Evolutionary conservation across 2,888 invertebrate species (phyloP).

Genomic region (Thereva nobilitata): DNA sequence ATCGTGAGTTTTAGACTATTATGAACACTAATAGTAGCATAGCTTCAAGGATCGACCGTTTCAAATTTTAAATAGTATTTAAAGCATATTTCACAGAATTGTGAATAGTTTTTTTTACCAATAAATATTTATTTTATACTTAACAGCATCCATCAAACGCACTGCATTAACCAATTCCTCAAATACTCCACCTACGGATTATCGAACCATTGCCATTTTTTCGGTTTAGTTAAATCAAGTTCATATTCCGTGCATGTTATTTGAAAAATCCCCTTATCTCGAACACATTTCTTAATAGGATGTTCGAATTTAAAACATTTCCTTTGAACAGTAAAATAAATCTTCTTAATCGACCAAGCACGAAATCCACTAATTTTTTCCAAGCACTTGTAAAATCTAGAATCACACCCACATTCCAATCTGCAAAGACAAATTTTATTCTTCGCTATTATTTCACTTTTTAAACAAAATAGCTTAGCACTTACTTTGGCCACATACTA

Average conservation of each 20-base stretch:
- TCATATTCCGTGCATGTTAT: slow-evolving; percentile 54
- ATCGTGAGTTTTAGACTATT: too few relatives aligned
- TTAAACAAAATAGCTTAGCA: neutral
- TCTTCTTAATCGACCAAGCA: slow-evolving; percentile 51
- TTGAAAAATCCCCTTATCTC: slow-evolving; percentile 48
- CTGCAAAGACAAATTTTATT: slow-evolving; percentile 42
- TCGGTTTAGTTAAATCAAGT: slow-evolving; percentile 47
- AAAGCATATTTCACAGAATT: too few relatives aligned
- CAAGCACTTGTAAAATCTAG: slow-evolving; percentile 54
- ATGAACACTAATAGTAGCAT: too few relatives aligned
- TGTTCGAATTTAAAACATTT: slow-evolving; percentile 51
- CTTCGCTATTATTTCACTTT: too few relatives aligned
- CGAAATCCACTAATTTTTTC: slow-evolving; percentile 49
- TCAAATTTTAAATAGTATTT: too few relatives aligned
- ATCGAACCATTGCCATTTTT: slow-evolving; percentile 55
- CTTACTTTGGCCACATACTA: neutral
- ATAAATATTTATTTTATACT: too few relatives aligned
- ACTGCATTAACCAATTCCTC: too few relatives aligned
- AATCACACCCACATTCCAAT: slow-evolving; percentile 54
- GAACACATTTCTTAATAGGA: slow-evolving; percentile 50
- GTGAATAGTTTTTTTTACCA: too few relatives aligned
- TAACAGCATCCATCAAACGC: too few relatives aligned
- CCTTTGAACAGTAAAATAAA: slow-evolving; percentile 51
- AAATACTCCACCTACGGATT: slow-evolving; percentile 49
- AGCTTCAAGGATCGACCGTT: too few relatives aligned